A percentile compares a stretch with the other conserved stretches of the same genome.
Conservation (phyloP, 2,113 vertebrate genomes). For the Phylloscopus trochiloides region DNA sequence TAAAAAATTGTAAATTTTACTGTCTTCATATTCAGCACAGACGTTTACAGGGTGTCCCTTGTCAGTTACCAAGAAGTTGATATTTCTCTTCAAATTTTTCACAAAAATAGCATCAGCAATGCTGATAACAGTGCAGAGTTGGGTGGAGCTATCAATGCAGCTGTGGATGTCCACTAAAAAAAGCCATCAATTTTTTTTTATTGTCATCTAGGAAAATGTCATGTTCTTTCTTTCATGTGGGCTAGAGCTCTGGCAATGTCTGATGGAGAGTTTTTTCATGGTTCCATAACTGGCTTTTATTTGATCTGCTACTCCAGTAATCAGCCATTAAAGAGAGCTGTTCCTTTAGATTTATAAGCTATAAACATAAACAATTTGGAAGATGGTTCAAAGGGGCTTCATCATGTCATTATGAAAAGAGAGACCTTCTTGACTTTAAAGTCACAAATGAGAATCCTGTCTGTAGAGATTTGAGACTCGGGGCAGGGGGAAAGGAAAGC, state of each 20-base stretch:
- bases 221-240: not conserved
- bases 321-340: not conserved
- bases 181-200: not conserved
- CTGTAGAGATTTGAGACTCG: not conserved
- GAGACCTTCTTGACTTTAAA: not conserved
- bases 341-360: not conserved
- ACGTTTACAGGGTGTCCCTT: not conserved
- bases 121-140: not conserved
- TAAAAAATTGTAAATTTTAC: not conserved
- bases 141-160: not conserved
- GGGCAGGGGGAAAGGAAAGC: not conserved
- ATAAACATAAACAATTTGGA: not conserved
- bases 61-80: not conserved
- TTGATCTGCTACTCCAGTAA: not conserved
- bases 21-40: not conserved
- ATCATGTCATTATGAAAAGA: not conserved
- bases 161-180: not conserved
- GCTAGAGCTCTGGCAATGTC: not conserved
- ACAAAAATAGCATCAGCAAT: not conserved
- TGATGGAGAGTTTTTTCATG: not conserved
- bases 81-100: not conserved
- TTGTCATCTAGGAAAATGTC: not conserved
- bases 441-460: not conserved
- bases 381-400: not conserved
- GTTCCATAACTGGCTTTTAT: not conserved